Evolutionary conservation across 2,113 vertebrate genomes (phyloP).

Genomic region (Maccullochella peelii): DNA sequence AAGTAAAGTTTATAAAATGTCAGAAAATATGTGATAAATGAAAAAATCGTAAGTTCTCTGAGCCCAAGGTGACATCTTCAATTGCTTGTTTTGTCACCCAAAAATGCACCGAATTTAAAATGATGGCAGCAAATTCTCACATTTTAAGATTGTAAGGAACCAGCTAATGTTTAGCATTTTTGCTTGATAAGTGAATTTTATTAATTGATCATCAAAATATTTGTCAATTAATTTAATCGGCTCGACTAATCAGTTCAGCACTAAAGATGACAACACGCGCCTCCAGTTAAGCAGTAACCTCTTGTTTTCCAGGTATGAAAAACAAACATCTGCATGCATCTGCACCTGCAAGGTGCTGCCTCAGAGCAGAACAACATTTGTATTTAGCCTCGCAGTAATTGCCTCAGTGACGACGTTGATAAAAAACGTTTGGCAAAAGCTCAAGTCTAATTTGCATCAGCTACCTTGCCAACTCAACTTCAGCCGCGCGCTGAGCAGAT

Average conservation of each 20-base stretch:
- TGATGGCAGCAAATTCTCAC: background rate
- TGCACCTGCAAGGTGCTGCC: constrained; percentile 30
- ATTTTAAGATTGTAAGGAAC: background rate
- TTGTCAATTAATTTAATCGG: background rate
- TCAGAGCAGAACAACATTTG: constrained; percentile 33
- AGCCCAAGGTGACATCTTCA: background rate
- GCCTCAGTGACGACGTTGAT: constrained; percentile 72
- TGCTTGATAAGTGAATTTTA: background rate
- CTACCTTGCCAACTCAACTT: constrained; percentile 71
- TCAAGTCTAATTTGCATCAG: constrained; percentile 76
- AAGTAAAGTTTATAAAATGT: background rate
- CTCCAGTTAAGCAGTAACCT: background rate
- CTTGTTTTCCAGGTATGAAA: constrained; percentile 5
- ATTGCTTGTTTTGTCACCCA: background rate
- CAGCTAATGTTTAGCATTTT: background rate
- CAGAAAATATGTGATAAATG: background rate
- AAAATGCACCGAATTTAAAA: background rate
- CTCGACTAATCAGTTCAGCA: background rate
- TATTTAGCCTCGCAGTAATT: constrained; percentile 68
- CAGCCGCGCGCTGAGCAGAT: constrained; percentile 42
- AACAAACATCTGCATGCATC: too few relatives aligned
- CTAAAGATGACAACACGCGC: background rate
- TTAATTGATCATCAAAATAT: background rate
- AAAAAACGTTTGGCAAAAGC: constrained; percentile 70
- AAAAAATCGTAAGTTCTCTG: background rate